Conservation (phyloP, 2,113 vertebrate genomes). For the Paramisgurnus dabryanus region DNA sequence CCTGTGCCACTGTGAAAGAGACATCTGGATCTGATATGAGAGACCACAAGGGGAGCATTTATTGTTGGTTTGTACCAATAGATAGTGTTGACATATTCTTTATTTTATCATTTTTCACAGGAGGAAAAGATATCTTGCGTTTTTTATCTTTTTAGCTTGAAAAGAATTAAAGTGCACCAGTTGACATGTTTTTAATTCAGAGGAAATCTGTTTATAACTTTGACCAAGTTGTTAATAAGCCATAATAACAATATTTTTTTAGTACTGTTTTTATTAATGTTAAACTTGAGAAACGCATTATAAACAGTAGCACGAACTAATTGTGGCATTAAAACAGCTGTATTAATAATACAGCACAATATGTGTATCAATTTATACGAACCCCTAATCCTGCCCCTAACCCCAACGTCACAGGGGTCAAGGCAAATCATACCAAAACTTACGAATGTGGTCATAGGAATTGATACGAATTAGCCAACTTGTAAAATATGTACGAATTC, state of each 20-base stretch:
- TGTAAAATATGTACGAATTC: too few species aligned
- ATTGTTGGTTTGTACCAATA: conserved; percentile 29
- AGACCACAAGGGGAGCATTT: conserved; percentile 26
- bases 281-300: too few species aligned
- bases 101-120: conserved; percentile 29
- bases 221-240: neutral
- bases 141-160: conserved; percentile 17
- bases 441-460: too few species aligned
- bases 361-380: too few species aligned
- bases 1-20: conserved; percentile 10
- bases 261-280: too few species aligned
- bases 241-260: neutral
- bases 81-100: conserved; percentile 36
- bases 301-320: too few species aligned
- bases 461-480: too few species aligned
- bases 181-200: neutral
- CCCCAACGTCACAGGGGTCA: too few species aligned
- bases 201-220: neutral
- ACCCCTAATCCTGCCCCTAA: too few species aligned
- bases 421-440: too few species aligned
- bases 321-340: too few species aligned
- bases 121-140: conserved; percentile 27
- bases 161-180: neutral
- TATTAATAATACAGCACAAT: too few species aligned
- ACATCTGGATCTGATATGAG: conserved; percentile 34